These are phyloP conservation scores for Diloba caeruleocephala DNA, from an alignment of 2,888 invertebrate species.

Conservation along the genomic window DNA sequence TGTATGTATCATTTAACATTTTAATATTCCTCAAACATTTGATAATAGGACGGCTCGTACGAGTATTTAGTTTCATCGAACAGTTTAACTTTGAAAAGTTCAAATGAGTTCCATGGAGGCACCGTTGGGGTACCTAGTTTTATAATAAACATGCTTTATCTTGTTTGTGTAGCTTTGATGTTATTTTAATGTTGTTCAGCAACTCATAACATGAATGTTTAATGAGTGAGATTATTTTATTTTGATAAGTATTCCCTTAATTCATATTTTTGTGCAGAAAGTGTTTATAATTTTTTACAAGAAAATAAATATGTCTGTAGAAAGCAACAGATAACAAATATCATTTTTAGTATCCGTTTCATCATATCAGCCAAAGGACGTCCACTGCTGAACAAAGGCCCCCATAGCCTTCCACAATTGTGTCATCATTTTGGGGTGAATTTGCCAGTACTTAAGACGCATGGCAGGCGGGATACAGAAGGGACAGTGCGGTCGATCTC, in stretches of 20 bases:
- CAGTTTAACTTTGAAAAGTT: constrained; percentile 47
- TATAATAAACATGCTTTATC: constrained; percentile 42
- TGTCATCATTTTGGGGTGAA: too few species aligned
- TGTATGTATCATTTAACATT: constrained; percentile 35
- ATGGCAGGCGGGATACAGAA: too few species aligned
- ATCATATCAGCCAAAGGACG: too few species aligned
- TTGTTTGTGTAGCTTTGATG: constrained; percentile 34
- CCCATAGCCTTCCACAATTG: too few species aligned
- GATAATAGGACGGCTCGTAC: neutral
- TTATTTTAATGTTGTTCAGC: constrained; percentile 27
- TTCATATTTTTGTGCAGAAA: neutral
- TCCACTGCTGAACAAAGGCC: too few species aligned
- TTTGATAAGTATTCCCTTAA: too few species aligned
- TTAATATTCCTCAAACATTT: constrained; percentile 31
- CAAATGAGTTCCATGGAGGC: constrained; percentile 49
- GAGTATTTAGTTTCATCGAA: constrained; percentile 49
- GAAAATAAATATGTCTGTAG: too few species aligned
- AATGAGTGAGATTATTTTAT: constrained; percentile 3
- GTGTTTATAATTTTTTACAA: neutral
- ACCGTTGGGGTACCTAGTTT: too few species aligned
- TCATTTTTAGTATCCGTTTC: too few species aligned
- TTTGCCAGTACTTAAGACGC: too few species aligned
- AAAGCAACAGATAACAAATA: too few species aligned
- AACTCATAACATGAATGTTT: constrained; percentile 11
- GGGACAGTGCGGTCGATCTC: too few species aligned